Base-by-base conservation (phyloP, 37 sponge, comb jelly and placozoan genomes). In the Mnemiopsis leidyi region DNA sequence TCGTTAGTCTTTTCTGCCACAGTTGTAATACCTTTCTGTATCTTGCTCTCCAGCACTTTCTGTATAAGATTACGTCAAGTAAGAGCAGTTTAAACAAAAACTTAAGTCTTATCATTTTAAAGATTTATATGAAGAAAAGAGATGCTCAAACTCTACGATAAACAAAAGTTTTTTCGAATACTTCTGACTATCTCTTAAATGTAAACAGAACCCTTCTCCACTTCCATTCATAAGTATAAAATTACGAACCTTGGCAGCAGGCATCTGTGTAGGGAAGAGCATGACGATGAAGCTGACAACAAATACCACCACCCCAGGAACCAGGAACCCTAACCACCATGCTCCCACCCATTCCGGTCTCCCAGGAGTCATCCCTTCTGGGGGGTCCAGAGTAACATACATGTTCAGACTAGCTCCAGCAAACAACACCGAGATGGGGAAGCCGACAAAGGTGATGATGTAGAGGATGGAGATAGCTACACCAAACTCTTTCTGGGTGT, bases 281-380 rank as follows among this genome's bases (percentile, higher is more conserved):
- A 77, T 77, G 79, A 77, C 79, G 36, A 77, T 77, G 79, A 77
- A 77, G 35, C 32, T 77, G 7, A 34, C 36, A 26, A 77, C 20
- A 5, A 77, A 32, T 16, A 77, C 33, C 36, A 77, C 79, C 26
- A 77, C 79, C 2, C 35, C 79, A 1, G 79, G 79, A 1, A 77
- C 79, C 35, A 77, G 79, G 79, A 77, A 77, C 32, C 79, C 79
- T 9, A 77, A 32, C 79, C 79, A 77, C 79, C 79, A 77, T 0
- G 79, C 79, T 36, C 79, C 79, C 79, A 77, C 79, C 79, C 79
- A 77, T 36, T 77, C 79, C 20, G 79, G 79, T 77, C 79, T 77
- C 9, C 79, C 36, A 20, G 79, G 79, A 36, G 30, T 26, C 79
- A 77, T 77, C 3, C 79, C 79, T 20, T 77, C 79, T 13, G 79